Conservation (phyloP, 2,113 vertebrate species). For the Erpornis zantholeuca region DNA sequence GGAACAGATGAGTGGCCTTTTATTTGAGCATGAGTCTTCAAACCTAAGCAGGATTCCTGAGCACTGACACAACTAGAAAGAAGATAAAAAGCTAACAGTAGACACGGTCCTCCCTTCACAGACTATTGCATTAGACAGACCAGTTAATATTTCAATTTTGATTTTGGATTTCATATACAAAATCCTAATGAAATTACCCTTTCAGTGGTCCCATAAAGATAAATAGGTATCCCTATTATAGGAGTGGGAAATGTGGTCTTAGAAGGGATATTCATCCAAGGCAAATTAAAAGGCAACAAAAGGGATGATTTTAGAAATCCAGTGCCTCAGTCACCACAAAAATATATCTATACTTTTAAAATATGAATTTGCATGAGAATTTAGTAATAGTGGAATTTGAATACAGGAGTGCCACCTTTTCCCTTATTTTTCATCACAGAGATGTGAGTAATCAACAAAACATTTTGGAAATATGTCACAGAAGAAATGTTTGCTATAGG, state of each 20-base stretch:
- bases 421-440: background rate
- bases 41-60: background rate
- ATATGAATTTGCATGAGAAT: background rate
- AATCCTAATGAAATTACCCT: background rate
- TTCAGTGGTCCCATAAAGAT: background rate
- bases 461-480: background rate
- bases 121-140: background rate
- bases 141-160: background rate
- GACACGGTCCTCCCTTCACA: background rate
- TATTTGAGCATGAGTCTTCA: background rate
- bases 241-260: background rate
- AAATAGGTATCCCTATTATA: background rate
- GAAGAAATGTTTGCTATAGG: background rate
- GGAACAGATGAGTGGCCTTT: background rate
- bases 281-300: background rate
- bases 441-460: background rate
- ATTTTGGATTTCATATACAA: background rate
- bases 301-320: background rate
- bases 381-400: background rate
- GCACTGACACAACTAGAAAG: background rate
- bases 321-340: background rate
- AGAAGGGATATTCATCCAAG: background rate
- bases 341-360: background rate
- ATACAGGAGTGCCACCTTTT: background rate
- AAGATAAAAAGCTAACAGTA: background rate